Conservation (phyloP, 2,113 vertebrate genomes). For the Rissa tridactyla region DNA sequence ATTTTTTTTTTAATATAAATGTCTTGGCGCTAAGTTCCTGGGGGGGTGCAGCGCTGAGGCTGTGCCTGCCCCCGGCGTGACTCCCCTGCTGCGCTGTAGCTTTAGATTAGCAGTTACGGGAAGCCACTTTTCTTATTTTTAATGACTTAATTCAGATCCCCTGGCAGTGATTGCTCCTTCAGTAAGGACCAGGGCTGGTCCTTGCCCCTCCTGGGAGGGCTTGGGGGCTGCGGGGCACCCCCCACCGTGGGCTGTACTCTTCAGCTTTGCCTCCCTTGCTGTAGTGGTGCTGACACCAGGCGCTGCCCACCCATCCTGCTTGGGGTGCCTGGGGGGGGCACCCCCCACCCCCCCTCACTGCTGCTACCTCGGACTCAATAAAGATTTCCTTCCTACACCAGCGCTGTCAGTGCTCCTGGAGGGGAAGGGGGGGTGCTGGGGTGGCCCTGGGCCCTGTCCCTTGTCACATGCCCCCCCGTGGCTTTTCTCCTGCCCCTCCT, state of each 20-base stretch:
- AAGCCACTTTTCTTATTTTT: not conserved
- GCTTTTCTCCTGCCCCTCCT: not conserved
- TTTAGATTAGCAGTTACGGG: conserved; percentile 47
- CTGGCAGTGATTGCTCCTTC: not conserved
- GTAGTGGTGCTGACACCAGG: not conserved
- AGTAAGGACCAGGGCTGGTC: not conserved
- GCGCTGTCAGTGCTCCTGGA: not conserved
- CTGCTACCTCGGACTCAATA: conserved; percentile 60
- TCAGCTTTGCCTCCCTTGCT: conserved; percentile 50
- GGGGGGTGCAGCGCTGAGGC: not conserved
- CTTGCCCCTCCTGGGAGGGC: not conserved
- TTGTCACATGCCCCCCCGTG: accelerated
- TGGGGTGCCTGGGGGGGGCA: not conserved
- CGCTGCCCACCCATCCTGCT: not conserved
- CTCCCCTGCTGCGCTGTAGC: not conserved
- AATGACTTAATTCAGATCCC: not conserved
- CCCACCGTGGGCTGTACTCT: not conserved
- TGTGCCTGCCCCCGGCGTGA: accelerated
- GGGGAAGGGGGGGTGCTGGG: accelerated
- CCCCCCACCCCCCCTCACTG: not conserved
- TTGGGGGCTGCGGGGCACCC: not conserved
- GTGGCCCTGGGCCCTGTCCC: not conserved
- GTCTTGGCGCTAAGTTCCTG: not conserved
- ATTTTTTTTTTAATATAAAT: not conserved
- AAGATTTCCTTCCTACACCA: not conserved